Conservation (phyloP, 2,888 invertebrate species). For the Dione vanillae region DNA sequence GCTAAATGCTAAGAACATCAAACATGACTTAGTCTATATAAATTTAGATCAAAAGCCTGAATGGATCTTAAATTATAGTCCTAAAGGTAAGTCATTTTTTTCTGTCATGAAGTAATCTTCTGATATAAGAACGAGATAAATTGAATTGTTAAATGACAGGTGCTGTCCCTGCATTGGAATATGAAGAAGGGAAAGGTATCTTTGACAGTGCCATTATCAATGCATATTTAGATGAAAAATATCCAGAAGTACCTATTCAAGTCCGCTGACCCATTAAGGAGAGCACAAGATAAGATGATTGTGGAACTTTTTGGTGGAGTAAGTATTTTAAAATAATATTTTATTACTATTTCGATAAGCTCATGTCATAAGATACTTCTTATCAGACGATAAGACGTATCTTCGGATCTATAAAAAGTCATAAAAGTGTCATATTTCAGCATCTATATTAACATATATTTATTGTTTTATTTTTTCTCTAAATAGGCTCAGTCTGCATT, state of each 20-base stretch:
- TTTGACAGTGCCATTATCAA: conserved; percentile 16
- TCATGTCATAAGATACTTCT: neutral
- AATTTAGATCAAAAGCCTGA: conserved; percentile 16
- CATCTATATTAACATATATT: neutral
- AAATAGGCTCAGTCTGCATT: conserved; percentile 19
- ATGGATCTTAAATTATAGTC: conserved; percentile 16
- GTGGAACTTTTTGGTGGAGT: conserved; percentile 18
- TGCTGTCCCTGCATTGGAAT: conserved; percentile 13
- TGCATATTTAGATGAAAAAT: conserved; percentile 17
- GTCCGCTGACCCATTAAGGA: neutral
- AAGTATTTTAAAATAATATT: neutral
- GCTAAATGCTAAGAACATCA: conserved; percentile 11
- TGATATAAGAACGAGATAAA: neutral
- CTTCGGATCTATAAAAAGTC: neutral
- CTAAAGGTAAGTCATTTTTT: conserved; percentile 9
- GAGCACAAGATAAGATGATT: conserved; percentile 18
- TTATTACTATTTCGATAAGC: neutral
- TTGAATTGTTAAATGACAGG: neutral
- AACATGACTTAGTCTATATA: conserved; percentile 11
- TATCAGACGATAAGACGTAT: neutral
- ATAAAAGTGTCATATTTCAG: neutral
- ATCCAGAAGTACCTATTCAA: conserved; percentile 14
- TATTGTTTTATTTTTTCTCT: neutral
- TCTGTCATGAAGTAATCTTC: neutral
- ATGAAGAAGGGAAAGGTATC: conserved; percentile 15